These are phyloP conservation scores for Drosophila neoperkinsi DNA, from an alignment of 2,888 invertebrate species.

Conservation along the genomic window DNA sequence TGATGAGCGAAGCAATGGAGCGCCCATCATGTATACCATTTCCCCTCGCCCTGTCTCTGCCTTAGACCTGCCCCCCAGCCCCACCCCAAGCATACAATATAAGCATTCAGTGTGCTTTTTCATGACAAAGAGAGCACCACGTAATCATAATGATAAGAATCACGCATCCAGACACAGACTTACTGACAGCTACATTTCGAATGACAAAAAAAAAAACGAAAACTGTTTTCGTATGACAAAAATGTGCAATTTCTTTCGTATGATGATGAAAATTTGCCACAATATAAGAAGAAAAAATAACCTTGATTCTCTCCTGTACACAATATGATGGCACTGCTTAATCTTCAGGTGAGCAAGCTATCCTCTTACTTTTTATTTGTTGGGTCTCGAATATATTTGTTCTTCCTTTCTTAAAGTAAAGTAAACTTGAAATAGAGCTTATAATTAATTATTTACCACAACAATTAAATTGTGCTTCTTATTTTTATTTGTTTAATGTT, in stretches of 20 bases:
- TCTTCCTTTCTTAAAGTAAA: background rate
- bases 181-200: conserved; percentile 43
- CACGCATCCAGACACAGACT: conserved; percentile 53
- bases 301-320: background rate
- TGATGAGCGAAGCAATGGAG: conserved; percentile 69
- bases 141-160: conserved; percentile 79
- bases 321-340: background rate
- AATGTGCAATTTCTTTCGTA: conserved; percentile 36
- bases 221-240: conserved; percentile 16
- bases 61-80: background rate
- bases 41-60: conserved; percentile 5
- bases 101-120: conserved; percentile 48
- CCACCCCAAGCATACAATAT: background rate
- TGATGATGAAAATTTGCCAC: conserved; percentile 60
- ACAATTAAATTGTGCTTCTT: background rate
- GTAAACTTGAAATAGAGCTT: background rate
- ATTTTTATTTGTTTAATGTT: background rate
- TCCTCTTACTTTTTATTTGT: background rate
- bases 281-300: background rate
- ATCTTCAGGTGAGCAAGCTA: background rate
- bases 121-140: conserved; percentile 70
- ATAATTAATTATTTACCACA: background rate
- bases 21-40: conserved; percentile 46
- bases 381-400: background rate
- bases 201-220: conserved; percentile 38